These are phyloP conservation scores for Prolemur simus DNA, from an alignment of 2,113 vertebrate species.

Conservation along the genomic window DNA sequence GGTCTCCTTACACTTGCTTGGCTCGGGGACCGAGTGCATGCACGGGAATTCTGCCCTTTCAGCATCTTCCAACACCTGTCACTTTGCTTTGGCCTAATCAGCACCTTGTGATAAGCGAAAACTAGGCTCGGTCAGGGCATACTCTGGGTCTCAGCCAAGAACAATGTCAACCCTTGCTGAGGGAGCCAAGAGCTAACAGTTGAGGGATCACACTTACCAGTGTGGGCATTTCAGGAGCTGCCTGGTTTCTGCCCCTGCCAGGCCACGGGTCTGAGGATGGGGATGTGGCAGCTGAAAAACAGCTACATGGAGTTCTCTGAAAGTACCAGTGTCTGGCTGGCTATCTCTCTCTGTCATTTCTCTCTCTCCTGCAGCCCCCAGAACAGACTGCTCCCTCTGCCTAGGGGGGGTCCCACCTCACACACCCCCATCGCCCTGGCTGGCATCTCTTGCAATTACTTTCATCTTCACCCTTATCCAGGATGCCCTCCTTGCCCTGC, in stretches of 20 bases:
- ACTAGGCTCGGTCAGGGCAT: slow-evolving; percentile 26
- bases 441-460: not conserved
- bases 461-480: not conserved
- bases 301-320: not conserved
- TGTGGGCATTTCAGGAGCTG: not conserved
- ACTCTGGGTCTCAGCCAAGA: slow-evolving; percentile 63
- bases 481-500: not conserved
- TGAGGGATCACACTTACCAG: not conserved
- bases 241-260: not conserved
- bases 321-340: not conserved
- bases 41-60: slow-evolving; percentile 36
- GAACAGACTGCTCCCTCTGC: not conserved
- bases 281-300: not conserved
- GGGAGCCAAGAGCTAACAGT: slow-evolving; percentile 9
- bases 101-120: slow-evolving; percentile 61
- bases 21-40: not conserved
- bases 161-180: slow-evolving; percentile 61
- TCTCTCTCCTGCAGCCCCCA: not conserved
- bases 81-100: slow-evolving; percentile 61
- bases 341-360: not conserved
- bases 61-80: slow-evolving; percentile 77
- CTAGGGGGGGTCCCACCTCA: not conserved
- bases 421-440: not conserved
- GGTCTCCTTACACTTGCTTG: not conserved
- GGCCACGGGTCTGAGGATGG: not conserved